Evolutionary conservation across 2,113 vertebrate genomes (phyloP).

Genomic region (Prochilodus magdalenae): DNA sequence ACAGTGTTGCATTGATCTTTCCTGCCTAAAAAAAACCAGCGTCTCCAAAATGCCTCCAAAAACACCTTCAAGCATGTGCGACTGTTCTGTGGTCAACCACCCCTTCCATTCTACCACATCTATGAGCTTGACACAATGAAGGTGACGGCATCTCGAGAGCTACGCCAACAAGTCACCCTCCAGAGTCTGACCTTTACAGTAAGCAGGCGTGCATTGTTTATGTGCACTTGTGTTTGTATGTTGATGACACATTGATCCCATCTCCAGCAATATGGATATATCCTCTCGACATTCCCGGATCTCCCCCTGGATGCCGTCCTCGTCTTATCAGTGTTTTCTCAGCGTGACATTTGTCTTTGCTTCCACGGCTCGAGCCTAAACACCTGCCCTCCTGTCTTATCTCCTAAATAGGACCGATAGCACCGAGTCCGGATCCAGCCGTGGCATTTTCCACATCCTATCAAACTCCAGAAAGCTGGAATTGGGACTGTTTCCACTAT

Average conservation of each 20-base stretch:
- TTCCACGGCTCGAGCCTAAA: slow-evolving; percentile 20
- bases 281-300: slow-evolving; percentile 36
- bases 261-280: slow-evolving; percentile 36
- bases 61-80: too few relatives aligned
- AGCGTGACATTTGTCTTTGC: slow-evolving; percentile 47
- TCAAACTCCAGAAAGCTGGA: slow-evolving; percentile 45
- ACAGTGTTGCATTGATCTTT: too few relatives aligned
- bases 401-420: slow-evolving; percentile 18
- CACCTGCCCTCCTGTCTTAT: slow-evolving; percentile 34
- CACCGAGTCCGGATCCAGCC: background rate
- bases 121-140: too few relatives aligned
- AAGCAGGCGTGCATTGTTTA: background rate
- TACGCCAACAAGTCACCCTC: slow-evolving; percentile 31
- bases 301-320: slow-evolving; percentile 29
- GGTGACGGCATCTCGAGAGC: background rate
- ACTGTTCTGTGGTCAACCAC: too few relatives aligned
- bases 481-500: slow-evolving; percentile 18
- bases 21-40: too few relatives aligned
- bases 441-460: slow-evolving; percentile 48
- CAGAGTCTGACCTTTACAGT: slow-evolving; percentile 20
- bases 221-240: background rate
- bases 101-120: too few relatives aligned
- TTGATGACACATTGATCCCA: background rate
- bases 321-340: slow-evolving; percentile 43
- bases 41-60: too few relatives aligned